phyloP scores from a whole-genome alignment of 2,888 invertebrate species.

The Philereme vetulata region DNA sequence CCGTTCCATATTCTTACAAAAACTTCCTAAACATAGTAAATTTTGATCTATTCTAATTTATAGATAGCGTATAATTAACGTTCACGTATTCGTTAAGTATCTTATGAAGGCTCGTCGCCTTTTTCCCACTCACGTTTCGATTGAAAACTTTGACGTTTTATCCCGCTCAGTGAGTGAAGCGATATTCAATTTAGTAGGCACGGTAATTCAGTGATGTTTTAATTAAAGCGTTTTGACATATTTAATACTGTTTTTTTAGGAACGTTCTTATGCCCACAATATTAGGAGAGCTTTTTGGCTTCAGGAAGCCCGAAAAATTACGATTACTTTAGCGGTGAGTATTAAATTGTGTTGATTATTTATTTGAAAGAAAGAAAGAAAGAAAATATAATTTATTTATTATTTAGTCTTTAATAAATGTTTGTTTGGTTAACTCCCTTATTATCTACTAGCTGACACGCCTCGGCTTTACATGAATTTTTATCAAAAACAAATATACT shows the following conservation, averaged over 20 bases:
- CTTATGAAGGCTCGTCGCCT: background rate
- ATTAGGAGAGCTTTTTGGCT: constrained; percentile 8
- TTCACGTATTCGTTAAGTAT: no score
- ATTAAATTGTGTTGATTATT: background rate
- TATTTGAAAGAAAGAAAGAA: no score
- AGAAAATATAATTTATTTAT: no score
- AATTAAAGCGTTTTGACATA: constrained; percentile 21
- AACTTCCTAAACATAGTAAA: no score
- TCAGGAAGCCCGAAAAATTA: constrained; percentile 20
- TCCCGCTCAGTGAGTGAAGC: constrained; percentile 18
- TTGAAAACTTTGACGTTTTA: constrained; percentile 23
- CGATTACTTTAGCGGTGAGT: constrained; percentile 10
- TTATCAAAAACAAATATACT: no score
- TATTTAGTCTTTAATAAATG: background rate
- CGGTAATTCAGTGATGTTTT: constrained; percentile 13
- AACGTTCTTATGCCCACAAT: constrained; percentile 7
- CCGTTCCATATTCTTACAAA: no score
- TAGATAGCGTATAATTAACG: no score
- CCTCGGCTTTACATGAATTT: no score
- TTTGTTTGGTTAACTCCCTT: background rate
- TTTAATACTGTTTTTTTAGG: constrained; percentile 10
- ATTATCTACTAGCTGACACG: no score
- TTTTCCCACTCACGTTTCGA: constrained; percentile 10
- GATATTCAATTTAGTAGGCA: constrained; percentile 16
- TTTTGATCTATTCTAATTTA: no score